A percentile compares a stretch with the other conserved stretches of the same genome.
These are phyloP conservation scores for Drosophila dives DNA, from an alignment of 2,888 invertebrate species.

Conservation along the genomic window DNA sequence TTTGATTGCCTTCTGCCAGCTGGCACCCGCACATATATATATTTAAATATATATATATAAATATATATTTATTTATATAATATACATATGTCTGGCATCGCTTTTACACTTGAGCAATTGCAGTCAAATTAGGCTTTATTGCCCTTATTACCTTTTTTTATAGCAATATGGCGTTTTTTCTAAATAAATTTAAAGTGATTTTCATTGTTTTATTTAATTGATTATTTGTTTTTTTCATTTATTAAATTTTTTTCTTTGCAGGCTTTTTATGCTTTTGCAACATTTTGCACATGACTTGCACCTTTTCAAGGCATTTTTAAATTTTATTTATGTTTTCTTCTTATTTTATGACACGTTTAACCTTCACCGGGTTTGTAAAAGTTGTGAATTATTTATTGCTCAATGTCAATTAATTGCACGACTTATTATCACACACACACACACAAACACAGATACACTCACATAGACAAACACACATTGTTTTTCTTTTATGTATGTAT, in stretches of 20 bases:
- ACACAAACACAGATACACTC: slow-evolving; percentile 9
- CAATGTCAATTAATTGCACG: slow-evolving; percentile 51
- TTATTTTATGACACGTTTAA: slow-evolving; percentile 38
- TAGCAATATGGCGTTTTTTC: background rate
- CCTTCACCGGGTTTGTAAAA: slow-evolving; percentile 39
- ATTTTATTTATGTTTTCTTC: slow-evolving; percentile 11
- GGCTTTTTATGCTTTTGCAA: background rate
- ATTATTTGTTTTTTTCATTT: background rate
- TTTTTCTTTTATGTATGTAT: slow-evolving; percentile 20
- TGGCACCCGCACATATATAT: slow-evolving; percentile 9
- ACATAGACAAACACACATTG: slow-evolving; percentile 6
- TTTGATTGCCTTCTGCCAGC: slow-evolving; percentile 21
- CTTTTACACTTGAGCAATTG: slow-evolving; percentile 1
- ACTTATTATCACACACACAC: slow-evolving; percentile 22
- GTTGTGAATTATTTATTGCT: slow-evolving; percentile 56
- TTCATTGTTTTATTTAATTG: background rate
- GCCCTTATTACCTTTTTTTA: slow-evolving; percentile 13
- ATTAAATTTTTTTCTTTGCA: slow-evolving; percentile 17
- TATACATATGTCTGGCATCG: background rate
- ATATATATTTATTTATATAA: background rate
- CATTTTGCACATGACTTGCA: slow-evolving; percentile 18
- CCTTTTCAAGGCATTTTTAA: slow-evolving; percentile 30
- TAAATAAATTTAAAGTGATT: background rate
- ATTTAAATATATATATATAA: background rate
- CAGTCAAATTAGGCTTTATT: background rate